These are phyloP conservation scores for Drosophila kokeensis DNA, from an alignment of 2,888 invertebrate species.

Conservation along the genomic window DNA sequence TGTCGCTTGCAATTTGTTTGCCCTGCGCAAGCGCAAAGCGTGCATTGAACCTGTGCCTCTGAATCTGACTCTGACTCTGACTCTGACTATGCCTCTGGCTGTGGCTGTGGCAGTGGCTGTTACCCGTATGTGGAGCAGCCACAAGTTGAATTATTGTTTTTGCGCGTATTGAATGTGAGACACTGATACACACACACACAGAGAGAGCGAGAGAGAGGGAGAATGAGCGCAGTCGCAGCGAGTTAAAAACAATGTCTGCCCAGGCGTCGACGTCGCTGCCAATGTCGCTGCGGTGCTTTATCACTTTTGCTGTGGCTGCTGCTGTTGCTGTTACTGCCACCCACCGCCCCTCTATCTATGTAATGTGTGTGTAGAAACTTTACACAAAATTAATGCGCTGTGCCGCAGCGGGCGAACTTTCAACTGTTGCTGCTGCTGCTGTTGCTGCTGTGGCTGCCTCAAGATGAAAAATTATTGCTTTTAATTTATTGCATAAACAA, in stretches of 20 bases:
- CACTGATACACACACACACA: not conserved
- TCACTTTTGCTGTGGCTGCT: constrained; percentile 64
- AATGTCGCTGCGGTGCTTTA: constrained; percentile 78
- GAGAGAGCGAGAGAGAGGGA: constrained; percentile 12
- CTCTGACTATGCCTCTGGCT: not conserved
- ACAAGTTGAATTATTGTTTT: constrained; percentile 78
- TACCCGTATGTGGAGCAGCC: constrained; percentile 73
- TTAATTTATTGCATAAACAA: constrained; percentile 84
- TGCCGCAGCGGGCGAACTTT: constrained; percentile 80
- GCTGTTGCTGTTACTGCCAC: constrained; percentile 29
- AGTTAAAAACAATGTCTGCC: constrained; percentile 77
- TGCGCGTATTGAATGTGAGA: constrained; percentile 47
- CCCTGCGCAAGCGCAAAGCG: constrained; percentile 80
- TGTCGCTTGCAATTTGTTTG: constrained; percentile 69
- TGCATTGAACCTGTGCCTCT: constrained; percentile 75
- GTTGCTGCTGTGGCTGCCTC: constrained; percentile 68
- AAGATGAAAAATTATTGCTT: constrained; percentile 84
- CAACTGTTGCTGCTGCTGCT: constrained; percentile 73
- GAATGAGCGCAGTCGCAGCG: constrained; percentile 70
- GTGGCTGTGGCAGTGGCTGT: constrained; percentile 17
- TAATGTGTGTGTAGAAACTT: constrained; percentile 64
- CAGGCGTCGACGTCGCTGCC: constrained; percentile 55
- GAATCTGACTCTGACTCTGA: constrained; percentile 11
- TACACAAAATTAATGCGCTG: constrained; percentile 80
- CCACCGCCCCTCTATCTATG: constrained; percentile 4